Evolutionary conservation across 2,797 vertebrate genomes (phyloP), one percentile per base, ranked within the genome.

Genomic region (Malacoctenus gilli): DNA sequence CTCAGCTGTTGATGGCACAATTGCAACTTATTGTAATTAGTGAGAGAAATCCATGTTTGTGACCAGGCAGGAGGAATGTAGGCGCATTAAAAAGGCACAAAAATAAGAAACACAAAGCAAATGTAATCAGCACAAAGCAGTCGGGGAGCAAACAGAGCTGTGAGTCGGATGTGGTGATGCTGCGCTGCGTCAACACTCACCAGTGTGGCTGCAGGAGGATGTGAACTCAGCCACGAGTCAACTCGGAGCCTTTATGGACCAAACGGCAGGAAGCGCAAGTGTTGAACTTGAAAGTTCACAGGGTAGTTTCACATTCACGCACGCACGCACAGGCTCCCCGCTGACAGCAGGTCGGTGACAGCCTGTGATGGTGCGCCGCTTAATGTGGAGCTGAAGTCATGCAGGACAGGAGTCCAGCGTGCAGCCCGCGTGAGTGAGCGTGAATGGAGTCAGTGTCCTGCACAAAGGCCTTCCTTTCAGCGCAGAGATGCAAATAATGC

Each of bases 401-500:
- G 30, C 21, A 69, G 21, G 55, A 58, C n/a, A 39, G 49, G 53
- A 48, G 28, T 5, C 28, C 37, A 71, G 36, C 5, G 11, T 18
- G n/a, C 19, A 57, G 35, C 10, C 12, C 23, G 30, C 15, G 11
- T 16, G 19, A 19, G 14, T 49, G 25, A 8, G 30, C 50, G 6
- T 62, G 42, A 78, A 69, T 68, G 18, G 18, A 36, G 23, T 16
- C 59, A 63, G 38, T 75, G 59, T 55, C 8, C 4, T 1, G 35
- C n/a, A 70, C 51, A 53, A 53, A 62, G 44, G 25, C 25, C 53
- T 32, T 53, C 63, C 25, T 51, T 32, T 53, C 63, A 82, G 65
- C 48, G 48, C 4, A 2, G 8, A 38, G 38, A 44, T 64, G 52
- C 50, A 79, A 74, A 67, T 30, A 53, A 72, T 59, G 30, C 3